A percentile compares a stretch with the other conserved stretches of the same genome.
Evolutionary conservation across 2,113 vertebrate genomes (phyloP).

Genomic region (Podocnemis expansa): DNA sequence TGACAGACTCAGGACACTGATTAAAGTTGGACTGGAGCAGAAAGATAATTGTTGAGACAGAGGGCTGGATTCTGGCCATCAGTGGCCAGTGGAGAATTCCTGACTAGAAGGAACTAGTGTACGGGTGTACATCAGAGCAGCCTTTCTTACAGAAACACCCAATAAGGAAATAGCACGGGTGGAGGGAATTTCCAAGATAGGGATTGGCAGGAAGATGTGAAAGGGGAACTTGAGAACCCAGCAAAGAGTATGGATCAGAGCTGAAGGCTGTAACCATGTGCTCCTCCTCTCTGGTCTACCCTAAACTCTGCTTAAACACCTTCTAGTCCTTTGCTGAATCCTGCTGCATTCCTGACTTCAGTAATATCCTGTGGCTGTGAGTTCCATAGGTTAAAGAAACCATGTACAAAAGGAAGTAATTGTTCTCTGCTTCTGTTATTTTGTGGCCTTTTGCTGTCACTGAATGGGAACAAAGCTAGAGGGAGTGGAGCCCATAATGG

Average conservation of each 20-base stretch:
- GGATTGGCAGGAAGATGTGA: neutral
- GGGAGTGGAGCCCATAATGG: neutral
- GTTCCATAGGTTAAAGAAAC: neutral
- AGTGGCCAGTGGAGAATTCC: neutral
- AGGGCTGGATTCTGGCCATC: neutral
- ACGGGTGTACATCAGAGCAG: neutral
- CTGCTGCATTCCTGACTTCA: neutral
- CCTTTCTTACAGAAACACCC: neutral
- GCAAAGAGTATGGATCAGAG: neutral
- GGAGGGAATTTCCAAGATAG: neutral
- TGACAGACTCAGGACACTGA: neutral
- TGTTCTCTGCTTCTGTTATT: neutral
- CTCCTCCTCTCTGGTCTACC: rapidly evolving
- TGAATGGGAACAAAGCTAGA: neutral
- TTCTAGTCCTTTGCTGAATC: neutral
- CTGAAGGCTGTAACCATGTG: rapidly evolving
- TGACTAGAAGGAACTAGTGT: neutral
- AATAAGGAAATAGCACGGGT: neutral
- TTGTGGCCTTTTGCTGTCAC: neutral
- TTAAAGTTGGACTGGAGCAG: too few relatives aligned
- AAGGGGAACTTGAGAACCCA: neutral
- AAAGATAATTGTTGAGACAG: neutral
- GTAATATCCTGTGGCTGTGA: rapidly evolving
- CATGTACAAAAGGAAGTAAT: too few relatives aligned
- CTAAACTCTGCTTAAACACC: neutral